Evolutionary conservation across 1,140 invertebrate species (phyloP), one percentile per base, ranked within the genome.

Genomic region (Anadara kagoshimensis): DNA sequence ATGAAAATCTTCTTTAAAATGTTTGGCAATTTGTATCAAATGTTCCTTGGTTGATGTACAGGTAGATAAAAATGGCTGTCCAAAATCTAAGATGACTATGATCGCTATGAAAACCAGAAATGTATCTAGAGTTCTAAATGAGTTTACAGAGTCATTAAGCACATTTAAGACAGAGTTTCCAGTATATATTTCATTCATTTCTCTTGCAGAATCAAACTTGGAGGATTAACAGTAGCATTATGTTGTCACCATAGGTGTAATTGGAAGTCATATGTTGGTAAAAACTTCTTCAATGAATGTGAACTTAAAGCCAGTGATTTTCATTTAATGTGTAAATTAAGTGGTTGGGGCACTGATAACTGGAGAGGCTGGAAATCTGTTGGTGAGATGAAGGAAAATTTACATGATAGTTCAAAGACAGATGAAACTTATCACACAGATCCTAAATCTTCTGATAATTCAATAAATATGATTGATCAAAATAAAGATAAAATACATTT

Each of bases 241-340:
- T 97, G 96, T 86, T 97, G 96, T 88, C 95, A 97, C 90, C 95
- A 97, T 88, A 91, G 92, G 61, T 96, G 94, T 84, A 89, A 92
- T 44, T 95, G 93, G 91, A 85, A 86, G 29, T 86, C 91, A 0
- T 96, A 94, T 86, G 91, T 93, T 43, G 95, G 94, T 3, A 92
- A 92, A 80, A 53, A 76, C 20, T 88, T 87, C 63, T 85, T 91
- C 66, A 76, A 92, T 88, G 81, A 92, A 74, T 75, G 69, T 63
- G 92, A 91, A 5, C 91, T 96, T 26, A 89, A 80, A 1, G 79
- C 83, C 0, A 85, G 90, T n/a, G 93, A 96, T 58, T 95, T 96
- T 89, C 90, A 93, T 68, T 90, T 95, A 41, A 91, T 96, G 76
- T 92, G 93, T 64, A 93, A 94, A 69, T 91, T 97, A 58, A 93